These are phyloP conservation scores for Syrmaticus mikado DNA, from an alignment of 2,113 vertebrate genomes.

Conservation along the genomic window DNA sequence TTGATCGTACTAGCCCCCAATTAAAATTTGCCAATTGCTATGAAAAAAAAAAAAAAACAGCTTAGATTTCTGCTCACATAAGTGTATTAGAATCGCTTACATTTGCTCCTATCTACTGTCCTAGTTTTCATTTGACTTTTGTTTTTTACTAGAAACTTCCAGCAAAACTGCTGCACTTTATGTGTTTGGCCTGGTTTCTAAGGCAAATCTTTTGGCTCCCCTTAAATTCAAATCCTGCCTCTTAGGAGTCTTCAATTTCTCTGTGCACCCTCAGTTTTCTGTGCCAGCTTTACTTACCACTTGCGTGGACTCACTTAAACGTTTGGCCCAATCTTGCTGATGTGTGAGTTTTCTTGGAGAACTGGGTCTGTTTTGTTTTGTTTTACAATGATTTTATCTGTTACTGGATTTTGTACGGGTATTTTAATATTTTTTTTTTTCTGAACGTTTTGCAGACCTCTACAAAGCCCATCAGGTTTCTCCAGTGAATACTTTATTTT, in stretches of 20 bases:
- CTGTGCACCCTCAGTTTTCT: background rate
- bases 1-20: constrained; percentile 36
- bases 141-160: background rate
- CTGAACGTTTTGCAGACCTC: constrained; percentile 1
- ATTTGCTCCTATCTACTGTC: constrained; percentile 11
- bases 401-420: background rate
- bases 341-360: background rate
- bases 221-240: background rate
- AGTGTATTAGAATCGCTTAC: background rate
- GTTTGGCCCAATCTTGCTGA: background rate
- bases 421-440: background rate
- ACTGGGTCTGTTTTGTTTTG: background rate
- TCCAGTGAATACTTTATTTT: constrained; percentile 70
- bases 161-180: background rate
- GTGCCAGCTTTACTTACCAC: background rate
- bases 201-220: background rate
- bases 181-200: background rate
- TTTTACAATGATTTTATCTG: background rate
- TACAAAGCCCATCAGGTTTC: constrained; percentile 43
- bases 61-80: background rate
- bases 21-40: constrained; percentile 64
- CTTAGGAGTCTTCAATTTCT: background rate
- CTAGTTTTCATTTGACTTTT: constrained; percentile 28
- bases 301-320: background rate
- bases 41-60: constrained; percentile 18